A percentile compares a stretch with the other conserved stretches of the same genome.
phyloP scores from a whole-genome alignment of 2,113 vertebrate genomes.

The Oophaga pumilio region DNA sequence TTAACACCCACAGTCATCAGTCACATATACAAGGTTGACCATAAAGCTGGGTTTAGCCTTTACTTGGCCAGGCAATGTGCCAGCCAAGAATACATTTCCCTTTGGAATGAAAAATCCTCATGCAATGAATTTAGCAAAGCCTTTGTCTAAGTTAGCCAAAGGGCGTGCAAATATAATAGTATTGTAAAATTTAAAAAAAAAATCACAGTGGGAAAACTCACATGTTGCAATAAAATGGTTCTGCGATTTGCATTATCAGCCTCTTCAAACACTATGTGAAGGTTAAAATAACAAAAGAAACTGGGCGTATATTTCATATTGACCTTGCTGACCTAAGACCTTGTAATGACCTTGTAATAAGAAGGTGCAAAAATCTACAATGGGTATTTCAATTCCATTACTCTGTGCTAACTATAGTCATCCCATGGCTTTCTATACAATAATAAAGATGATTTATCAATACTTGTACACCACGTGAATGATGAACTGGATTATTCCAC shows the following conservation, averaged over 20 bases:
- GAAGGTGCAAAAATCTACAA: neutral
- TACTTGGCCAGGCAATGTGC: slow-evolving; percentile 46
- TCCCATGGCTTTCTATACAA: neutral
- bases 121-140: slow-evolving; percentile 41
- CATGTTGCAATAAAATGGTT: slow-evolving; percentile 7
- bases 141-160: slow-evolving; percentile 41
- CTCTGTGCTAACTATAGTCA: neutral
- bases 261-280: slow-evolving; percentile 4
- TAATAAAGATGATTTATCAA: neutral
- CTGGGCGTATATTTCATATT: slow-evolving; percentile 3
- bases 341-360: neutral
- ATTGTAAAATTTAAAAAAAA: slow-evolving; percentile 32
- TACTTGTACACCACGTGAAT: neutral
- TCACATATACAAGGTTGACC: slow-evolving; percentile 50
- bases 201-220: slow-evolving; percentile 31
- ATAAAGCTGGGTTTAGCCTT: slow-evolving; percentile 55
- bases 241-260: slow-evolving; percentile 1
- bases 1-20: slow-evolving; percentile 47
- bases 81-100: slow-evolving; percentile 43
- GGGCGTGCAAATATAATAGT: slow-evolving; percentile 33
- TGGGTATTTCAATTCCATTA: neutral
- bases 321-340: no score
- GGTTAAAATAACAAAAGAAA: slow-evolving; percentile 18
- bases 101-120: slow-evolving; percentile 39
- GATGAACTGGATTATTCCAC: no score